phyloP scores from a whole-genome alignment of 2,113 vertebrate genomes.

The Myxocyprinus asiaticus region DNA sequence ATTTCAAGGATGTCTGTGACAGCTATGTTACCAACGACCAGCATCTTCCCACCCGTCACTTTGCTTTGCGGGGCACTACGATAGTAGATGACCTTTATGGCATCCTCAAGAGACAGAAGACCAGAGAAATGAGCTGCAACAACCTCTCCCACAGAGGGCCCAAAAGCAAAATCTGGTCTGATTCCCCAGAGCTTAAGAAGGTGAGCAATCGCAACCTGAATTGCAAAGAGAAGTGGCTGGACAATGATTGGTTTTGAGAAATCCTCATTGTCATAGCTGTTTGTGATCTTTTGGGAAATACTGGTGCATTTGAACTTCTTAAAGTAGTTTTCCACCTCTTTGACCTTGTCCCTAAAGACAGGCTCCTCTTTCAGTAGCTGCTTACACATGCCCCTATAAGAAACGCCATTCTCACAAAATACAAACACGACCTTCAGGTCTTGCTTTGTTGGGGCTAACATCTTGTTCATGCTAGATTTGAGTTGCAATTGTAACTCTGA shows the following conservation, averaged over 20 bases:
- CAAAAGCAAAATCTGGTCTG: constrained; percentile 70
- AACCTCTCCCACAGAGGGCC: constrained; percentile 83
- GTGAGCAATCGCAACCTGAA: constrained; percentile 78
- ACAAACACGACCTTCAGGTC: constrained; percentile 78
- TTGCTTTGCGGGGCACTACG: constrained; percentile 79
- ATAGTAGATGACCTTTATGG: constrained; percentile 80
- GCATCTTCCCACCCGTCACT: constrained; percentile 78
- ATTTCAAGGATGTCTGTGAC: constrained; percentile 69
- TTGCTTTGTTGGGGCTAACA: constrained; percentile 47
- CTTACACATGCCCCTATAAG: constrained; percentile 75
- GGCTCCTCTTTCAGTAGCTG: constrained; percentile 73
- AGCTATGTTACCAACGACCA: constrained; percentile 79
- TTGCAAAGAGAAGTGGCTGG: constrained; percentile 81
- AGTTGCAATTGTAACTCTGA: constrained; percentile 74
- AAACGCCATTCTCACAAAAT: constrained; percentile 81
- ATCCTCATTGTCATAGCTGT: constrained; percentile 61
- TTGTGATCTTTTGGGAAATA: constrained; percentile 64
- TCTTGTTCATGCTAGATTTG: constrained; percentile 45
- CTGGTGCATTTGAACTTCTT: constrained; percentile 63
- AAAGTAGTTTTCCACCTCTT: constrained; percentile 73
- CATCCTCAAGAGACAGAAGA: constrained; percentile 80
- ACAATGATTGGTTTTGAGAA: constrained; percentile 68
- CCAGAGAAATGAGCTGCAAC: constrained; percentile 84
- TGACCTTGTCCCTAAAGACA: constrained; percentile 77
- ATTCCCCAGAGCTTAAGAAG: constrained; percentile 83